A percentile compares a stretch with the other conserved stretches of the same genome.
Evolutionary conservation across 1,140 invertebrate species (phyloP).

Genomic region (Bombus confusus): DNA sequence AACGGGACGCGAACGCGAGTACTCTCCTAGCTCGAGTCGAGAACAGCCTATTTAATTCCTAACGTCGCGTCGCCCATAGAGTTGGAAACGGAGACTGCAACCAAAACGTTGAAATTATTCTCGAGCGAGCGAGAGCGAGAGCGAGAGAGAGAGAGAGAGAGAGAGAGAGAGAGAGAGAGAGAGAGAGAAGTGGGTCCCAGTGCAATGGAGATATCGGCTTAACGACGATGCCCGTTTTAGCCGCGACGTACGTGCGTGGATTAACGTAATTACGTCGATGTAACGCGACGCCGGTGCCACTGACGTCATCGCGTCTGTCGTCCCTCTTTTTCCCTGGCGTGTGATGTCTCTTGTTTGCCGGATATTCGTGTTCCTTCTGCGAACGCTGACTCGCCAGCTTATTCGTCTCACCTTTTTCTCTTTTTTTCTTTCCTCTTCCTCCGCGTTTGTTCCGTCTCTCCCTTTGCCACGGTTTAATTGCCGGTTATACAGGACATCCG

Average conservation of each 20-base stretch:
- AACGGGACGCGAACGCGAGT: neutral
- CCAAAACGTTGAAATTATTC: conserved; percentile 6
- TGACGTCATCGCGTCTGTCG: conserved; percentile 65
- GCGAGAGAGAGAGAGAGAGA: neutral
- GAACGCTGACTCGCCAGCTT: conserved; percentile 66
- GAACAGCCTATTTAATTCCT: conserved; percentile 32
- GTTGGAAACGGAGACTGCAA: neutral
- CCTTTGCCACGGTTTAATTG: conserved; percentile 24
- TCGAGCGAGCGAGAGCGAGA: neutral
- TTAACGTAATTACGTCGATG: conserved; percentile 74
- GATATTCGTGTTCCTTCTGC: conserved; percentile 71
- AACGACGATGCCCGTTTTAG: conserved; percentile 57
- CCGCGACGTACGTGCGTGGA: conserved; percentile 53
- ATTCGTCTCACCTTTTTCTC: conserved; percentile 43
- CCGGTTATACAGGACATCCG: conserved; percentile 45
- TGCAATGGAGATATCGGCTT: conserved; percentile 46
- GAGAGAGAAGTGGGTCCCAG: conserved; percentile 9
- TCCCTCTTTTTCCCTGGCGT: conserved; percentile 23
- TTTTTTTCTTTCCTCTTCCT: neutral
- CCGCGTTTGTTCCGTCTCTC: neutral
- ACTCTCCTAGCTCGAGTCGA: neutral
- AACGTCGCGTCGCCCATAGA: neutral
- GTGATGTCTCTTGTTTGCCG: conserved; percentile 58
- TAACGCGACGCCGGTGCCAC: conserved; percentile 69
- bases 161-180: neutral